Conservation (phyloP, 2,113 vertebrate species). For the Barnardius zonarius region DNA sequence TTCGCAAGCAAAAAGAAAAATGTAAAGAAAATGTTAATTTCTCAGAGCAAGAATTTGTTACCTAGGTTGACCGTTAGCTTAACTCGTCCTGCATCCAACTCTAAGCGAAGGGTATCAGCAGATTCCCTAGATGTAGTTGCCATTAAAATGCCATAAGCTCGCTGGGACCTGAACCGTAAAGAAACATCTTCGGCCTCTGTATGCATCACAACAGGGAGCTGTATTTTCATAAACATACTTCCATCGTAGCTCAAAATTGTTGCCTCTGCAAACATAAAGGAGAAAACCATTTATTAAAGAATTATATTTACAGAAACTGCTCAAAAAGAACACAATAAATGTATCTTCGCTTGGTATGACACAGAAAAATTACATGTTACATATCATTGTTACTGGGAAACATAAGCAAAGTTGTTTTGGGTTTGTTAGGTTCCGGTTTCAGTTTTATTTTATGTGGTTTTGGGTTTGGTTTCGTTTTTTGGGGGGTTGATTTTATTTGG, state of each 20-base stretch:
- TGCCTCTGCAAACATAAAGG: slow-evolving; percentile 79
- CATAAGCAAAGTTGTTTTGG: neutral
- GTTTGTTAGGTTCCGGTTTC: rapidly evolving
- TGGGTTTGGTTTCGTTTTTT: neutral
- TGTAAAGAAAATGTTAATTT: slow-evolving; percentile 67
- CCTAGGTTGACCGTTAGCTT: slow-evolving; percentile 98
- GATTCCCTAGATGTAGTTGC: slow-evolving; percentile 97
- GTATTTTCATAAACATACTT: slow-evolving; percentile 99
- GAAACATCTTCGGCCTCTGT: slow-evolving; percentile 96
- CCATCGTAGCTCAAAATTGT: slow-evolving; percentile 96
- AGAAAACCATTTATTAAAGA: neutral
- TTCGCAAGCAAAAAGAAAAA: slow-evolving; percentile 78
- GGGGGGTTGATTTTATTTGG: neutral
- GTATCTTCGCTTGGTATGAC: neutral
- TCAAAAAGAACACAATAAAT: neutral
- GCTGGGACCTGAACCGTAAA: slow-evolving; percentile 90
- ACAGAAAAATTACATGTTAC: rapidly evolving
- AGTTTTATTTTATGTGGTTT: neutral
- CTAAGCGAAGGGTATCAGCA: slow-evolving; percentile 91
- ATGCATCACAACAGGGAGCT: slow-evolving; percentile 95
- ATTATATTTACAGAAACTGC: neutral
- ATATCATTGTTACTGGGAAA: neutral
- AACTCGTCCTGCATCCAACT: slow-evolving; percentile 92
- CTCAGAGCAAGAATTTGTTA: slow-evolving; percentile 74
- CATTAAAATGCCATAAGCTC: slow-evolving; percentile 94